These are phyloP conservation scores for Calonectris borealis DNA, from an alignment of 2,113 vertebrate genomes.

Conservation along the genomic window DNA sequence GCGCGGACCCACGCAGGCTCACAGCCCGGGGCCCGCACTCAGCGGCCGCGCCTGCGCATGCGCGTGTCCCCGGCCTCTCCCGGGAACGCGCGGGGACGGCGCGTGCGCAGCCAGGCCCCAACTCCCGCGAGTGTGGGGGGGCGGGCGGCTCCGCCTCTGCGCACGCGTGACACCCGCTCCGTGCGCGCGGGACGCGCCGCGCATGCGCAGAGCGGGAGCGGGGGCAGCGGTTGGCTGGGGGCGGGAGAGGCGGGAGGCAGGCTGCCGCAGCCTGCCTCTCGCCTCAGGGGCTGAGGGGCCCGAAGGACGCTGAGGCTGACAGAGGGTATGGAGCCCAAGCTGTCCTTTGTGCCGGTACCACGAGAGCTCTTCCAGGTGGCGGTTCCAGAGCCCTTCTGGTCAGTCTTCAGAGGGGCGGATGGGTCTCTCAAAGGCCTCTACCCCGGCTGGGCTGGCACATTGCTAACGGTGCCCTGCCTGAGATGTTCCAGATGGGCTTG, in stretches of 20 bases:
- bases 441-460: accelerated
- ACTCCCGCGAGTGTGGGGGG: neutral
- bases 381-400: too few relatives aligned
- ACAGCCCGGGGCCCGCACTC: neutral
- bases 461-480: neutral
- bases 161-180: too few relatives aligned
- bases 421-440: neutral
- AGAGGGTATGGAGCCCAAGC: accelerated
- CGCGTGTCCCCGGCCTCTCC: neutral
- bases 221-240: too few relatives aligned
- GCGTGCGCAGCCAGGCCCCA: neutral
- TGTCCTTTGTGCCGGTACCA: too few relatives aligned
- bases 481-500: accelerated
- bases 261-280: neutral
- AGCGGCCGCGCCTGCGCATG: neutral
- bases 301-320: accelerated
- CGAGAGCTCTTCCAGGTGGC: neutral
- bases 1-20: neutral
- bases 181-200: neutral
- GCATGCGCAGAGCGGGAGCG: neutral
- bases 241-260: neutral
- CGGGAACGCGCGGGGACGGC: neutral
- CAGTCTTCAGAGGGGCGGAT: accelerated
- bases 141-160: neutral
- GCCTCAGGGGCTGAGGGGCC: neutral